A percentile compares a stretch with the other conserved stretches of the same genome.
These are phyloP conservation scores for Oophaga sylvatica DNA, from an alignment of 2,797 vertebrate genomes.

Conservation along the genomic window DNA sequence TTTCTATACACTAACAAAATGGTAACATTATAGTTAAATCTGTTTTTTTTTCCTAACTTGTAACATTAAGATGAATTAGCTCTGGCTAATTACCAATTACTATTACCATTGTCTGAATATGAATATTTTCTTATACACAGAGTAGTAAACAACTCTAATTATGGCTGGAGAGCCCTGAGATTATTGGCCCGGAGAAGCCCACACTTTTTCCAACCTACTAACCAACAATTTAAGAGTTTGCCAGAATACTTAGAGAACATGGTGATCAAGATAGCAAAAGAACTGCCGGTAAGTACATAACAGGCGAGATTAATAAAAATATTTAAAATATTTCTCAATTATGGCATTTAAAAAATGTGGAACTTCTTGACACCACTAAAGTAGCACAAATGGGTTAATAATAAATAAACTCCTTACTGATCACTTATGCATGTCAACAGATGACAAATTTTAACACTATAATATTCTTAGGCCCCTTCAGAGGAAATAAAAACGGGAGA, in stretches of 20 bases:
- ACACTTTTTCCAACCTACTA: conserved; percentile 98
- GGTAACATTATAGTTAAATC: no score
- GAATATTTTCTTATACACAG: conserved; percentile 70
- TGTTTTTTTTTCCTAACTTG: no score
- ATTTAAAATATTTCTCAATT: no score
- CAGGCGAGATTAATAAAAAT: background rate
- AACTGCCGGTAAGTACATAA: conserved; percentile 87
- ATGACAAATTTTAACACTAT: background rate
- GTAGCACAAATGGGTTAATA: no score
- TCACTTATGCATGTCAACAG: background rate
- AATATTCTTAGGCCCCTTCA: conserved; percentile 83
- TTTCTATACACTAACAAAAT: no score
- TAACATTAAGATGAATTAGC: no score
- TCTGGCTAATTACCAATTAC: background rate
- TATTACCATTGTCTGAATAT: background rate
- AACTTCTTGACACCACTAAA: no score
- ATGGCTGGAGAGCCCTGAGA: conserved; percentile 94
- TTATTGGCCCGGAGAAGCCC: conserved; percentile 94
- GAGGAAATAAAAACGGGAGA: conserved; percentile 99
- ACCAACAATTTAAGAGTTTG: conserved; percentile 97
- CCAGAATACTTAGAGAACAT: conserved; percentile 97
- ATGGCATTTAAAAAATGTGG: no score
- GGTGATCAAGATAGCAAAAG: conserved; percentile 98
- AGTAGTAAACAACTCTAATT: conserved; percentile 96
- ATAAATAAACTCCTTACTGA: no score